phyloP scores from a whole-genome alignment of 2,888 invertebrate genomes.

The Scaptomyza polygonia region DNA sequence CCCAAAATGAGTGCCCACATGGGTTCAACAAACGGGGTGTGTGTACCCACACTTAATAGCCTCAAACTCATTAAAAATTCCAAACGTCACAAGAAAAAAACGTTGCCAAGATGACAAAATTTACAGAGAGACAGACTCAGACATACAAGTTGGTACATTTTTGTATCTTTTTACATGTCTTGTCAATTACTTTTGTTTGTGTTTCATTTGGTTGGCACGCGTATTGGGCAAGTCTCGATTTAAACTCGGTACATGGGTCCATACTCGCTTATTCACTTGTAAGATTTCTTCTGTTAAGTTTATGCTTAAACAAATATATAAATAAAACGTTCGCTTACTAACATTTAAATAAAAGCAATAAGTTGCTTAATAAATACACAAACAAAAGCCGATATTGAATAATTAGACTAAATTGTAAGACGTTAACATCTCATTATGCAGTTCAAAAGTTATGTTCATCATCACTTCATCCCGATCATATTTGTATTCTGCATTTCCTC shows the following conservation, averaged over 20 bases:
- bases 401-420: too few species aligned
- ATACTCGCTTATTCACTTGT: slow-evolving; percentile 1
- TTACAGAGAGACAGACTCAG: not conserved
- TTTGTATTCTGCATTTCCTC: too few species aligned
- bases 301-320: too few species aligned
- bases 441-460: too few species aligned
- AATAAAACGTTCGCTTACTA: too few species aligned
- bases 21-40: slow-evolving; percentile 59
- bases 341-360: too few species aligned
- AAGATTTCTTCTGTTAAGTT: not conserved
- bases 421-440: too few species aligned
- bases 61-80: slow-evolving; percentile 38
- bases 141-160: slow-evolving; percentile 1
- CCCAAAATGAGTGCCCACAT: slow-evolving; percentile 8
- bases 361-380: too few species aligned
- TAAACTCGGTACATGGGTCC: too few species aligned
- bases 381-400: too few species aligned
- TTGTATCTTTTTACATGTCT: slow-evolving; percentile 10
- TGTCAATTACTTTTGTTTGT: slow-evolving; percentile 13
- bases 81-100: slow-evolving; percentile 16
- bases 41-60: slow-evolving; percentile 38
- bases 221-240: slow-evolving; percentile 3
- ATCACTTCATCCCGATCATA: too few species aligned
- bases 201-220: slow-evolving; percentile 9
- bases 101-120: slow-evolving; percentile 5